Evolutionary conservation across 2,888 invertebrate genomes (phyloP).

Genomic region (Lasioglossum villosulum): DNA sequence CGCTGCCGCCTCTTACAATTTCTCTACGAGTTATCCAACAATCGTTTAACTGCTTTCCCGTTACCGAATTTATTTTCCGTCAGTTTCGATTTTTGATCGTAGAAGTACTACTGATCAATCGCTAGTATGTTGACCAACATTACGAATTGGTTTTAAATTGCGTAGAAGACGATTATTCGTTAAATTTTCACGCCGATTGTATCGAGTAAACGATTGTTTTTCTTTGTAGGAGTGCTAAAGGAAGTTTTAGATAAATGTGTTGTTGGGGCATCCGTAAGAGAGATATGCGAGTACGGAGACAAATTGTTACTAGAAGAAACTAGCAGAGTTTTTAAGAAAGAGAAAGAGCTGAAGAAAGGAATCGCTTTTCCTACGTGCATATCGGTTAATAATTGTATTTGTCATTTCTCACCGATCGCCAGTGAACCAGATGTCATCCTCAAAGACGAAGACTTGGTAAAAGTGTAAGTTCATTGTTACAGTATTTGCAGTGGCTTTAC

Average conservation of each 20-base stretch:
- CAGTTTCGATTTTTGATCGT: constrained; percentile 11
- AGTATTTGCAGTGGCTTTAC: not conserved
- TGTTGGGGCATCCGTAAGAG: constrained; percentile 94
- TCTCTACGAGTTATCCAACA: constrained; percentile 6
- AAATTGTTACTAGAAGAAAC: constrained; percentile 95
- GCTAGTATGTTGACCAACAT: not conserved
- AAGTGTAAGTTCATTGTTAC: constrained; percentile 91
- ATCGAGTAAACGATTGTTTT: constrained; percentile 1
- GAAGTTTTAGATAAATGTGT: constrained; percentile 95
- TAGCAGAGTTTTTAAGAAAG: constrained; percentile 98
- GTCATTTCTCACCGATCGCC: constrained; percentile 98
- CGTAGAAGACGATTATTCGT: not conserved
- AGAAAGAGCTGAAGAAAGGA: constrained; percentile 98
- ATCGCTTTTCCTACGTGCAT: constrained; percentile 99
- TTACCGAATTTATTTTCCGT: not conserved
- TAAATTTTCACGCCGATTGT: not conserved
- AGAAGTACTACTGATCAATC: not conserved
- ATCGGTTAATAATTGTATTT: constrained; percentile 99
- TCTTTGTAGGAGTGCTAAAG: constrained; percentile 93
- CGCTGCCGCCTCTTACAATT: constrained; percentile 33
- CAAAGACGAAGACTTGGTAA: constrained; percentile 97
- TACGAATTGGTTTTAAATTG: not conserved
- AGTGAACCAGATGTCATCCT: constrained; percentile 95
- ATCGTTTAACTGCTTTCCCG: not conserved
- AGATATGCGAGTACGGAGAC: constrained; percentile 97